These are phyloP conservation scores for Tipula helvola DNA, from an alignment of 2,888 invertebrate species.

Conservation along the genomic window DNA sequence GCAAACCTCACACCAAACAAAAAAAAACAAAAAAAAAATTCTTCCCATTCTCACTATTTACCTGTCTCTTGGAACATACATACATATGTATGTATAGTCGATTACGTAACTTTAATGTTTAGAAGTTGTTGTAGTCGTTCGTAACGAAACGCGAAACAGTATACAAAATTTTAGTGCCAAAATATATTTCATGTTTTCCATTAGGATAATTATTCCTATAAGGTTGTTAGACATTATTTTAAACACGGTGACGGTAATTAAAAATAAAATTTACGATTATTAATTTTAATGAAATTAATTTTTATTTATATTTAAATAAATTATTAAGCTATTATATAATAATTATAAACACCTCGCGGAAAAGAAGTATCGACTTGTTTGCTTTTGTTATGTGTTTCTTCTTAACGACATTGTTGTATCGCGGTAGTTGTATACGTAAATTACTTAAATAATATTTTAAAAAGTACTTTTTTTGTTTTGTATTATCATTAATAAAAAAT, in stretches of 20 bases:
- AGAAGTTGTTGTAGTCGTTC: background rate
- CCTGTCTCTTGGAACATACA: background rate
- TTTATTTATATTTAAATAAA: background rate
- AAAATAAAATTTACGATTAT: constrained; percentile 4
- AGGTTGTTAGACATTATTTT: background rate
- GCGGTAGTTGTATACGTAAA: no score
- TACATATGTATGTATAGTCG: background rate
- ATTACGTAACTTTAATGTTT: background rate
- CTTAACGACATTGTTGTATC: no score
- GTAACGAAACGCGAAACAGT: background rate
- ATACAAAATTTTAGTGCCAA: background rate
- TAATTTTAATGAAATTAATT: no score
- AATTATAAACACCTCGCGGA: background rate
- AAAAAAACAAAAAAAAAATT: no score
- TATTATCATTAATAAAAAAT: no score
- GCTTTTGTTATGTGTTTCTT: background rate
- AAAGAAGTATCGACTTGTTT: background rate
- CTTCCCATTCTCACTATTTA: background rate
- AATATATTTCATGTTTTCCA: background rate
- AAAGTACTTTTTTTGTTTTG: no score
- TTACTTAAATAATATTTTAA: no score
- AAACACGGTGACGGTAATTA: background rate
- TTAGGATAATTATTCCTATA: background rate
- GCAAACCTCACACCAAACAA: background rate
- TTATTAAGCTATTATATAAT: background rate